Conservation (phyloP, 2,113 vertebrate species). For the Alectura lathami region DNA sequence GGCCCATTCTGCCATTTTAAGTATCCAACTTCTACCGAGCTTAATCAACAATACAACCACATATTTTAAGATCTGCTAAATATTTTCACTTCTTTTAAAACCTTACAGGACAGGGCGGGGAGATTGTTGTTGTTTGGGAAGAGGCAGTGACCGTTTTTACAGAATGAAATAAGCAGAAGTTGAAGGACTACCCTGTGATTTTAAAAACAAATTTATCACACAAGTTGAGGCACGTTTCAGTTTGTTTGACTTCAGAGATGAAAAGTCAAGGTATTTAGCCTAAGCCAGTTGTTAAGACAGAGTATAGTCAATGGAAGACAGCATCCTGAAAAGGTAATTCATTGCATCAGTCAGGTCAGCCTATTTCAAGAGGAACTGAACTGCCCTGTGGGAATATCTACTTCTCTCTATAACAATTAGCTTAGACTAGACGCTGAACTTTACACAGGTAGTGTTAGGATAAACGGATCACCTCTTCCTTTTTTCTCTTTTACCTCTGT, state of each 20-base stretch:
- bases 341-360: neutral
- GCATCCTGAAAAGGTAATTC: neutral
- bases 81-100: neutral
- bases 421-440: neutral
- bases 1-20: neutral
- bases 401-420: neutral
- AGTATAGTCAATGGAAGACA: neutral
- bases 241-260: neutral
- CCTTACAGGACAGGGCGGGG: neutral
- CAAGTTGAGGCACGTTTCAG: neutral
- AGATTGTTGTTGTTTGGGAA: neutral
- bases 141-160: neutral
- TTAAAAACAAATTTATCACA: neutral
- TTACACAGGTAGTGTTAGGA: neutral
- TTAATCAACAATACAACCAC: neutral
- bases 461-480: neutral
- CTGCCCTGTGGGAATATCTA: neutral
- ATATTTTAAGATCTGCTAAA: neutral
- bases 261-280: neutral
- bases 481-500: neutral
- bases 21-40: neutral
- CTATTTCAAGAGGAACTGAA: neutral
- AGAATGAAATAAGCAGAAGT: neutral
- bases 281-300: neutral
- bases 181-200: neutral